Evolutionary conservation across 2,113 vertebrate species (phyloP).

Genomic region (Phalacrocorax carbo): DNA sequence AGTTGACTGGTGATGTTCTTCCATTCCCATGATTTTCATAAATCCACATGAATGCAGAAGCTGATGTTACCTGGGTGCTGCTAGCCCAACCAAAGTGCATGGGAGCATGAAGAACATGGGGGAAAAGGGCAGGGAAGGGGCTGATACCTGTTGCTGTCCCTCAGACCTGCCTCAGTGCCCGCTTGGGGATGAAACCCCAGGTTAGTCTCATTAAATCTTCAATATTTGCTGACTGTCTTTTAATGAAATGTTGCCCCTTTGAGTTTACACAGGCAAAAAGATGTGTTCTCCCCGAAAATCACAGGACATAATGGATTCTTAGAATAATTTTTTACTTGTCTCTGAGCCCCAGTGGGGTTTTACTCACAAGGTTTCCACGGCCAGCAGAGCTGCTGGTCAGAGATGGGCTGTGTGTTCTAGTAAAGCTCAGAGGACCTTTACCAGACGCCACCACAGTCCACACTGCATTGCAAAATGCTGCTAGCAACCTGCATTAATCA

Average conservation of each 20-base stretch:
- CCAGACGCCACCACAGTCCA: not conserved
- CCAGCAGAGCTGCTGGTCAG: not conserved
- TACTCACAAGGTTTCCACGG: not conserved
- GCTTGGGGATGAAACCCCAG: not conserved
- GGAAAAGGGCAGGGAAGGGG: not conserved
- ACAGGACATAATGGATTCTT: not conserved
- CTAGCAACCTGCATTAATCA: not conserved
- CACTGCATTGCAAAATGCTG: not conserved
- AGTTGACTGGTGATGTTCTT: not conserved
- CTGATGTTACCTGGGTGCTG: not conserved
- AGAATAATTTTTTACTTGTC: not conserved
- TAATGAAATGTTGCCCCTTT: not conserved
- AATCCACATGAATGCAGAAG: not conserved
- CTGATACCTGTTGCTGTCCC: not conserved
- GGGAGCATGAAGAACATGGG: not conserved
- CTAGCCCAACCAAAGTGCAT: rapidly evolving
- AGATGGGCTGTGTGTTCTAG: too few species aligned
- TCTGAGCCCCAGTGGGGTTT: not conserved
- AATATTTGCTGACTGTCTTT: not conserved
- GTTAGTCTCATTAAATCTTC: not conserved
- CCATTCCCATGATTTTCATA: not conserved
- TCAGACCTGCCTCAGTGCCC: not conserved
- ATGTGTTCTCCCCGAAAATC: not conserved
- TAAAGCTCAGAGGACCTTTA: not conserved
- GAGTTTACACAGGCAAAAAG: not conserved